These are phyloP conservation scores for Poeciliopsis infans DNA, from an alignment of 2,797 vertebrate species.

Conservation along the genomic window DNA sequence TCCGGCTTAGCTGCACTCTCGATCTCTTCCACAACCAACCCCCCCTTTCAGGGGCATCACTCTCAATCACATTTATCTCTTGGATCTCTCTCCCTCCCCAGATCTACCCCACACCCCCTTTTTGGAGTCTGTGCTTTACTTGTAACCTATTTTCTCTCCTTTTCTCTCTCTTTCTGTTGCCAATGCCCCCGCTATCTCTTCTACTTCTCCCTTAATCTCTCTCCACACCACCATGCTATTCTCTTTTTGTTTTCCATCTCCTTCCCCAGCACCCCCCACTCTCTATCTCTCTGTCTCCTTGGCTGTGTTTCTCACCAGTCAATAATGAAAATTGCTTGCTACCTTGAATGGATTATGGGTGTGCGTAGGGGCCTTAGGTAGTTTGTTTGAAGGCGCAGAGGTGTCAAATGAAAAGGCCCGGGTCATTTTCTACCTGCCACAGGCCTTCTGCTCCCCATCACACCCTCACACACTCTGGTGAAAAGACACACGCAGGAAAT, in stretches of 20 bases:
- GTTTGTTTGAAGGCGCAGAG: conserved; percentile 81
- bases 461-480: conserved; percentile 13
- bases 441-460: conserved; percentile 62
- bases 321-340: conserved; percentile 86
- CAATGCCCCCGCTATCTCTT: conserved; percentile 49
- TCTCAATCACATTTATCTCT: conserved; percentile 56
- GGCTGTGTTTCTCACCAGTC: conserved; percentile 77
- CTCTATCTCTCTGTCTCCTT: conserved; percentile 47
- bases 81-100: conserved; percentile 27
- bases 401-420: conserved; percentile 81
- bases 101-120: conserved; percentile 10
- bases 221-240: conserved; percentile 58
- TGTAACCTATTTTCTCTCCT: conserved; percentile 63
- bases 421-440: conserved; percentile 80
- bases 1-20: conserved; percentile 13
- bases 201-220: conserved; percentile 60
- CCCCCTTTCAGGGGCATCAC: conserved; percentile 44
- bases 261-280: conserved; percentile 13
- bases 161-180: conserved; percentile 34
- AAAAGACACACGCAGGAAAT: conserved; percentile 48
- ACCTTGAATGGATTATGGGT: conserved; percentile 84
- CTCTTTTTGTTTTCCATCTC: conserved; percentile 69
- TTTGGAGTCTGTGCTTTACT: conserved; percentile 49
- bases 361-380: conserved; percentile 74
- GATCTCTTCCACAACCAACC: not conserved